Evolutionary conservation across 2,888 invertebrate genomes (phyloP).

Genomic region (Macaria notata): DNA sequence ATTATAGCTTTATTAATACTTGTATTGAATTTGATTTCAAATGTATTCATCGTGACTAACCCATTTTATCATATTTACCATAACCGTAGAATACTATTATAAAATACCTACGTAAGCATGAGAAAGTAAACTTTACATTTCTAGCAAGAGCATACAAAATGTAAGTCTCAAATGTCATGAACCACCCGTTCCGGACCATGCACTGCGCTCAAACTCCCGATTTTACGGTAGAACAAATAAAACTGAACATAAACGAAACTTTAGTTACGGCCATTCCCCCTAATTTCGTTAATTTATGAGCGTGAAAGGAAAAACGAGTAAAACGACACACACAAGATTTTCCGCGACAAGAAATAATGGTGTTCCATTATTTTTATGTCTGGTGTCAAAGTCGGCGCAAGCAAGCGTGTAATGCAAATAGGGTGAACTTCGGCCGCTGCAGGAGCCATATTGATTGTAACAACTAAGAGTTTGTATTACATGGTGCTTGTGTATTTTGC

Average conservation of each 20-base stretch:
- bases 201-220: constrained; percentile 2
- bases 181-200: constrained; percentile 2
- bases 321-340: constrained; percentile 32
- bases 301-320: constrained; percentile 34
- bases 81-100: no score
- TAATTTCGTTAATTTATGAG: constrained; percentile 33
- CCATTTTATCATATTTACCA: no score
- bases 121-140: no score
- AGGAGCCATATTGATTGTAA: constrained; percentile 52
- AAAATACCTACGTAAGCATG: no score
- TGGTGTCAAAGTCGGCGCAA: constrained; percentile 37
- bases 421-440: constrained; percentile 54
- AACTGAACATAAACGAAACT: constrained; percentile 28
- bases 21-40: no score
- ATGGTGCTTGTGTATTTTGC: constrained; percentile 13
- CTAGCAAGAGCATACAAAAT: no score
- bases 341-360: constrained; percentile 33
- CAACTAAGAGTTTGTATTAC: constrained; percentile 30
- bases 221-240: constrained; percentile 27
- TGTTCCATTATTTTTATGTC: constrained; percentile 42
- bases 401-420: constrained; percentile 52
- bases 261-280: constrained; percentile 27
- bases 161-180: no score
- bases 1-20: no score
- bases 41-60: no score